Evolutionary conservation across 2,797 vertebrate species (phyloP).

Genomic region (Pipistrellus pipistrellus): DNA sequence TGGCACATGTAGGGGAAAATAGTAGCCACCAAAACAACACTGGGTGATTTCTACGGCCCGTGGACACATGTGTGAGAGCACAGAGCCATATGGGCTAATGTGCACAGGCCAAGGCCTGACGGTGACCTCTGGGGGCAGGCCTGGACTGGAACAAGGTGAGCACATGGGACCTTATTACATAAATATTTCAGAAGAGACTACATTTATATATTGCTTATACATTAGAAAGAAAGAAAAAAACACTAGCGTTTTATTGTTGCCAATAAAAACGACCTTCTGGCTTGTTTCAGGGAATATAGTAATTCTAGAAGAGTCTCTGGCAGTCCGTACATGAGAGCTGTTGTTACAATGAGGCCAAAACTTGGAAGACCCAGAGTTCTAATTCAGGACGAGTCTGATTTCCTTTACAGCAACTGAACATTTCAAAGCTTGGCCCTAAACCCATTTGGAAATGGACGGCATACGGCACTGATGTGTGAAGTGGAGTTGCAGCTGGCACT

Average conservation of each 20-base stretch:
- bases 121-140: neutral
- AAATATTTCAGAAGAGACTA: slow-evolving; percentile 55
- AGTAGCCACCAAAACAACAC: neutral
- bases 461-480: neutral
- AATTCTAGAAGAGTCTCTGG: slow-evolving; percentile 45
- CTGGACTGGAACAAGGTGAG: neutral
- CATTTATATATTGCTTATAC: slow-evolving; percentile 36
- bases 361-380: neutral
- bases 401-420: neutral
- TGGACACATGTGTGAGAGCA: neutral
- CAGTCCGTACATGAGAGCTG: slow-evolving; percentile 2
- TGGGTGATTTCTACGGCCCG: neutral
- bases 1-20: neutral
- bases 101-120: neutral
- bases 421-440: slow-evolving; percentile 4
- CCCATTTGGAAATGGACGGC: neutral
- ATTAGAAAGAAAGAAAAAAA: slow-evolving; percentile 6
- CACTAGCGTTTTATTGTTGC: slow-evolving; percentile 27
- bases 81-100: neutral
- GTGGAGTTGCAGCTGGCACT: neutral
- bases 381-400: neutral
- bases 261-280: slow-evolving; percentile 38
- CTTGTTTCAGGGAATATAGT: slow-evolving; percentile 34
- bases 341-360: neutral
- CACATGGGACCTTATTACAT: neutral